Percentiles rank a stretch among this genome's conserved stretches.
Conservation (phyloP, 2,888 invertebrate genomes). For the Rotaria socialis region DNA sequence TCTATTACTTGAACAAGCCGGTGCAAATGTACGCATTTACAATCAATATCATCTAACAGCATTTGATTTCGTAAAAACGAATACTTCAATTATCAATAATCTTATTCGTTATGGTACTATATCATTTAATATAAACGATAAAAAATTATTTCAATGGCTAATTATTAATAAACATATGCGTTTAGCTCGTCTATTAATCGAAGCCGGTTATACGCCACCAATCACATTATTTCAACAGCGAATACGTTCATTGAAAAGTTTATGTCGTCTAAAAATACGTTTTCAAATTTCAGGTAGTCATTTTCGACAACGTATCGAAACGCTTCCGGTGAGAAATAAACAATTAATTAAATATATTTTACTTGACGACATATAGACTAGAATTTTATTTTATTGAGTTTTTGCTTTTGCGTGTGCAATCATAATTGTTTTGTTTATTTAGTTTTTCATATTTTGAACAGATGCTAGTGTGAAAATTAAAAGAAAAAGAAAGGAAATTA, state of each 20-base stretch:
- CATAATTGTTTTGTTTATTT: not conserved
- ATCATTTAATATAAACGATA: not conserved
- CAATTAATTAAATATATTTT: not conserved
- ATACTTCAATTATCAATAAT: not conserved
- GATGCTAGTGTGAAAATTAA: not conserved
- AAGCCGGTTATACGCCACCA: not conserved
- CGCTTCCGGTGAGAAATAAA: not conserved
- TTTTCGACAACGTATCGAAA: not conserved
- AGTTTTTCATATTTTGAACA: not conserved
- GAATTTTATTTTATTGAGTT: not conserved
- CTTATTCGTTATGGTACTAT: not conserved
- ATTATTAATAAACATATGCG: slow-evolving; percentile 17
- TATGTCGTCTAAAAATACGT: not conserved
- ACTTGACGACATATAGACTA: not conserved
- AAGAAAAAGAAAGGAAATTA: not conserved
- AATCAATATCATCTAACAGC: slow-evolving; percentile 14
- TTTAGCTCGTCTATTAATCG: not conserved
- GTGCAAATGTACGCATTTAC: not conserved
- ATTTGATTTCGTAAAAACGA: not conserved
- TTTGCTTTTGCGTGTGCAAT: not conserved
- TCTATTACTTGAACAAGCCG: slow-evolving; percentile 11
- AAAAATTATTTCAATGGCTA: not conserved
- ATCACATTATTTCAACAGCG: not conserved
- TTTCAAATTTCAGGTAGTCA: not conserved
- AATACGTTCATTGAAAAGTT: not conserved